Base-by-base conservation (phyloP, 2,888 invertebrate species). In the Agrotis puta region DNA sequence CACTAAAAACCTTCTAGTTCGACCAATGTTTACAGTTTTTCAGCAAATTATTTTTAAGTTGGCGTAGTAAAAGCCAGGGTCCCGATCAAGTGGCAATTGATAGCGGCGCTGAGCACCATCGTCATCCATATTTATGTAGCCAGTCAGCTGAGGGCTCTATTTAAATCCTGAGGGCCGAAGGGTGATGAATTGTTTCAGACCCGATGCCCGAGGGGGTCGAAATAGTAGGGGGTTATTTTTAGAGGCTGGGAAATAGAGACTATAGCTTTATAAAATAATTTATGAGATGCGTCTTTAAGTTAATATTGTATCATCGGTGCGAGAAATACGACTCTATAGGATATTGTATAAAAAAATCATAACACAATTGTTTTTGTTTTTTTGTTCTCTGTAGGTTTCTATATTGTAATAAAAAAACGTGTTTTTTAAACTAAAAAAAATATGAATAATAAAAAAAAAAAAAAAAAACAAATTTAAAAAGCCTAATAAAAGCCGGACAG, bases 81-180 rank as follows among this genome's bases (percentile, higher is more conserved):
- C 20, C 14, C 67, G 71, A 71, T 72, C 83, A 76, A 79, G 83
- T 64, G 71, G 69, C 72, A 69, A 73, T 64, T 79, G 72, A 84
- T 82, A 70, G 70, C 68, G 56, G 59, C 59, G 62, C 43, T 33
- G 74, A 69, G 64, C 47, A 48, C 54, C 47, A 45, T 24, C 56
- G 53, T 27, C 58, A 65, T 81, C 78, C 72, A 81, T 81, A 84
- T 81, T 72, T 72, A 84, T 81, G 63, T 70, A 69, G 65, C n/a
- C 64, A 51, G 66, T 51, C 45, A 57, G 72, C 70, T 74, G 66
- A 79, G 62, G 70, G 75, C 62, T 74, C 70, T 79, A 75, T 82
- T 84, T 67, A 79, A 79, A 67, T 71, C 56, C 64, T 65, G 63
- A 57, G 58, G 72, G 68, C 65, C 11, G 65, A 69, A 62, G 66